Conservation (phyloP, 2,113 vertebrate species). For the Anoplopoma fimbria region DNA sequence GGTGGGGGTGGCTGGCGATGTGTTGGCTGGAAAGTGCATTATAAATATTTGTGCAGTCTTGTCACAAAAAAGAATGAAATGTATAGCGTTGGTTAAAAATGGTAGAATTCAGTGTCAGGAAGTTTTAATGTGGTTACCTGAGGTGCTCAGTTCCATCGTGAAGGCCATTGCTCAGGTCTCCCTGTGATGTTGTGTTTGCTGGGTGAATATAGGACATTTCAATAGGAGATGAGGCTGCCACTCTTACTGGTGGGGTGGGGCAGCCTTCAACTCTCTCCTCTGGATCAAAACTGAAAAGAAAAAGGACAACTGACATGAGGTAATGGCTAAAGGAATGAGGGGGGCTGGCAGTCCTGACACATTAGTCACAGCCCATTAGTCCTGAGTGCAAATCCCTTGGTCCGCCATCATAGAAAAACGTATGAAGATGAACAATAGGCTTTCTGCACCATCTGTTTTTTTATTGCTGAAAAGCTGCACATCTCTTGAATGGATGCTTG, state of each 20-base stretch:
- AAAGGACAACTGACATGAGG: conserved; percentile 36
- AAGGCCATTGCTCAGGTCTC: conserved; percentile 88
- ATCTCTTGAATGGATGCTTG: background rate
- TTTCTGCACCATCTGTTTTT: conserved; percentile 28
- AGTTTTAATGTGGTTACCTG: conserved; percentile 79
- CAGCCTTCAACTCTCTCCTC: conserved; percentile 88
- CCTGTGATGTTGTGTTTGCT: conserved; percentile 87
- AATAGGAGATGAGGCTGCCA: conserved; percentile 88
- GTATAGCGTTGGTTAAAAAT: background rate
- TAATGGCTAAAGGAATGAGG: conserved; percentile 38
- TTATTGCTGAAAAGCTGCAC: background rate
- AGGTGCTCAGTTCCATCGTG: conserved; percentile 87
- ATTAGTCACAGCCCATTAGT: conserved; percentile 56
- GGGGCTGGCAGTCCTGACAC: conserved; percentile 19
- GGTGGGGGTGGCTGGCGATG: conserved; percentile 84
- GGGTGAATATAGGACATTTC: conserved; percentile 90
- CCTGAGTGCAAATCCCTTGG: conserved; percentile 22
- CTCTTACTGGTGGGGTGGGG: conserved; percentile 90
- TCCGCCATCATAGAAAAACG: conserved; percentile 14
- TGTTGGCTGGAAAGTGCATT: conserved; percentile 78
- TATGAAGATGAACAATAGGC: conserved; percentile 21
- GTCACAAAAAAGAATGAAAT: background rate
- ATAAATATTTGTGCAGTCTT: background rate
- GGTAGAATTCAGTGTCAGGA: background rate
- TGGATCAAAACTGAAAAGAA: conserved; percentile 87